A percentile compares a stretch with the other conserved stretches of the same genome.
These are phyloP conservation scores for Ormia ochracea DNA, from an alignment of 2,888 invertebrate species.

Conservation along the genomic window DNA sequence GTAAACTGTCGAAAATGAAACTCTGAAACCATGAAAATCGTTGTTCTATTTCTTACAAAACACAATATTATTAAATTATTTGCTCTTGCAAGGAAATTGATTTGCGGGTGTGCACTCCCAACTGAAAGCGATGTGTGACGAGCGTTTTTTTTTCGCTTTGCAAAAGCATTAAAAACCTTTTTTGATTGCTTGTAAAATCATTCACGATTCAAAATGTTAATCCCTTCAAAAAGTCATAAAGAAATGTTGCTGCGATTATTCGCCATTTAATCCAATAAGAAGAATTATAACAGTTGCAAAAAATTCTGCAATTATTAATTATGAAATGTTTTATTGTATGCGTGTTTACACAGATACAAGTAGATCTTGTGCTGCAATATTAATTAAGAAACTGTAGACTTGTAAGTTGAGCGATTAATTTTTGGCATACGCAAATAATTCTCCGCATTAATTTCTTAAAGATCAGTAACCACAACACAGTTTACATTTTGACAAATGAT, in stretches of 20 bases:
- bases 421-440: not conserved
- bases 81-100: no score
- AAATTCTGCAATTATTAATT: not conserved
- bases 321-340: not conserved
- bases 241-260: constrained; percentile 46
- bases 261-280: constrained; percentile 33
- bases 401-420: constrained; percentile 30
- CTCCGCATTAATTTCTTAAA: not conserved
- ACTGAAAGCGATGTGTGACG: no score
- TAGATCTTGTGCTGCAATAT: not conserved
- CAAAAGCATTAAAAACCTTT: not conserved
- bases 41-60: no score
- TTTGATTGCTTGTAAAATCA: not conserved
- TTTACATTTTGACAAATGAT: constrained; percentile 53
- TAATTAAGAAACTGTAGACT: constrained; percentile 5
- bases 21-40: no score
- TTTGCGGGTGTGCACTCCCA: no score
- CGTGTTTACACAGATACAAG: not conserved
- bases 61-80: no score
- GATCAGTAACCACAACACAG: constrained; percentile 47
- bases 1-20: no score
- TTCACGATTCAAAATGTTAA: constrained; percentile 10
- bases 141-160: not conserved
- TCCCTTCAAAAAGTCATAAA: constrained; percentile 31
- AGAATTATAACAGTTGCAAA: not conserved